Evolutionary conservation across 2,888 invertebrate species (phyloP), one percentile per base, ranked within the genome.

Genomic region (Euproctis similis): DNA sequence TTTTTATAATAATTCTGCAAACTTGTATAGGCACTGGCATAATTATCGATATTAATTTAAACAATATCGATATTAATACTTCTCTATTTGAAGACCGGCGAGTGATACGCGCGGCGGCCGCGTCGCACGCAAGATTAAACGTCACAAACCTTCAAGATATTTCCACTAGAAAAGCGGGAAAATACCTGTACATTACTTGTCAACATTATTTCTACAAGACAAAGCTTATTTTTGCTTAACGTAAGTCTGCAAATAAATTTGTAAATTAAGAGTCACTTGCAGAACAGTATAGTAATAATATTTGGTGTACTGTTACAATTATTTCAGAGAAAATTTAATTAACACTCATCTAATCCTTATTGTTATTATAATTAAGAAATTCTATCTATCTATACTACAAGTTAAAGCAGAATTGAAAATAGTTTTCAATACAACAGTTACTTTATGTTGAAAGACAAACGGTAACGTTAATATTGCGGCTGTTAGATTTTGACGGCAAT

Each of bases 61-160:
- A 14, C 6, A 8, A 23, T 23, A 23, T 23, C 13, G 13, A 23
- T 23, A 8, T 10, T 8, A 8, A 11, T 17, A 23, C 74, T 50
- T 40, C 72, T 34, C 68, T 75, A 65, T 28, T 27, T 36, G 37
- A 50, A 63, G 42, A 59, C 56, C 59, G 68, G 66, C 75, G 55
- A 76, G 70, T 80, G 82, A 80, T 77, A 76, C 80, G 77, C 75
- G 71, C 71, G 66, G 66, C 69, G 71, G 68, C 62, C 71, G 73
- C 68, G 75, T 71, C 67, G 65, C 70, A 78, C 80, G 80, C 80
- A 80, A 84, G 81, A 84, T 82, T 82, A 84, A 82, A 82, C 77
- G 82, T 82, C 82, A 82, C 76, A 70, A 77, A 71, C 77, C 80
- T 74, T 75, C 76, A 57, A 62, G 65, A 64, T 59, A 63, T 63